A percentile compares a stretch with the other conserved stretches of the same genome.
Evolutionary conservation across 2,797 vertebrate species (phyloP).

Genomic region (Pseudopleuronectes americanus): DNA sequence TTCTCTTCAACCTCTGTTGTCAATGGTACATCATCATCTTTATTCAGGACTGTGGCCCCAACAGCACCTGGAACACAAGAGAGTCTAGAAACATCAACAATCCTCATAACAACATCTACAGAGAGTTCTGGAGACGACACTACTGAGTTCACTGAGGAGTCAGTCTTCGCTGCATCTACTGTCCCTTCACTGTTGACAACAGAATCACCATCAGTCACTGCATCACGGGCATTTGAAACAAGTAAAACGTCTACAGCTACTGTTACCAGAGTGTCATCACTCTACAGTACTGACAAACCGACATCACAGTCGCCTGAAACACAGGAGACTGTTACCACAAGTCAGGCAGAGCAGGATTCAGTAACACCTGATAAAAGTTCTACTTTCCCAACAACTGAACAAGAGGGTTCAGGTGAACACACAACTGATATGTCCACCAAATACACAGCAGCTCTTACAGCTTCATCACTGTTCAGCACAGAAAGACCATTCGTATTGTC

Average conservation of each 20-base stretch:
- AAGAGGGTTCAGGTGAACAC: slow-evolving; percentile 3
- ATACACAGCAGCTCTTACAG: background rate
- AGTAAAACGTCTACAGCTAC: background rate
- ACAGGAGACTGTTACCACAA: background rate
- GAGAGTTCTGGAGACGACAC: too few relatives aligned
- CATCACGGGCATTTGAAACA: background rate
- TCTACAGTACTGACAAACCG: slow-evolving; percentile 22
- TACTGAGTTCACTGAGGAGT: too few relatives aligned
- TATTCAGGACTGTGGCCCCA: too few relatives aligned
- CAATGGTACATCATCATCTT: too few relatives aligned
- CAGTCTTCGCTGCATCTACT: too few relatives aligned
- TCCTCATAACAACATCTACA: too few relatives aligned
- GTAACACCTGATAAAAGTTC: background rate
- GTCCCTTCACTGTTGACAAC: too few relatives aligned
- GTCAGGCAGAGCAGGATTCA: background rate
- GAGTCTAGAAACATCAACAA: too few relatives aligned
- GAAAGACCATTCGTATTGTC: slow-evolving; percentile 8
- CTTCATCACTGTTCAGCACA: slow-evolving; percentile 39
- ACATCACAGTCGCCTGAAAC: background rate
- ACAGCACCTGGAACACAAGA: too few relatives aligned
- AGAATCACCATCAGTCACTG: too few relatives aligned
- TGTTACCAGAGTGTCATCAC: background rate
- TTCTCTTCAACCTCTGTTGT: too few relatives aligned
- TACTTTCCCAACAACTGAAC: background rate
- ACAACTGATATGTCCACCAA: background rate